Base-by-base conservation (phyloP, 2,888 invertebrate species). In the Pandemis corylana region DNA sequence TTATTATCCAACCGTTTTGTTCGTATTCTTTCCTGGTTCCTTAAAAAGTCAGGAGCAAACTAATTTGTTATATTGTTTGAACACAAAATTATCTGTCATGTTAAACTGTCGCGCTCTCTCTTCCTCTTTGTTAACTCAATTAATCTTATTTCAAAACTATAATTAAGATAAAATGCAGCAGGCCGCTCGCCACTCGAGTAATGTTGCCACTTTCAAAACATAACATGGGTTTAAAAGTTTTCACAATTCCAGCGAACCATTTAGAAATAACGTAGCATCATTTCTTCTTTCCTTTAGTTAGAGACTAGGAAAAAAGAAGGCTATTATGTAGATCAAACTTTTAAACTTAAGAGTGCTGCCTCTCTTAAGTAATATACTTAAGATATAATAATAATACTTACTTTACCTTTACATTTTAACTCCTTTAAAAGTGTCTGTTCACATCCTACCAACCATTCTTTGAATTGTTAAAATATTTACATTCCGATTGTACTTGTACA, bases 151-250 rank as follows among this genome's bases (percentile, higher is more conserved):
- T 61, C 69, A 69, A 74, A 74, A 69, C 61, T 69, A 66, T 74
- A 74, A 70, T 69, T 74, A 74, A 74, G 74, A 74, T 74, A 74
- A 70, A 74, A 69, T 66, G 65, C 80, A 83, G 80, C 86, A 84
- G 82, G 89, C 87, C 79, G 87, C 83, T 86, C 81, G 77, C 72
- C 76, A 77, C 81, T 84, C 84, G 84, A 71, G 77, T 78, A 80
- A 85, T 81, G 80, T 79, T 76, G 81, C 81, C 81, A 86, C 86
- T 89, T 87, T 86, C 84, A 74, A 70, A 69, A 69, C 65, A 64
- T 65, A 41, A 28, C 28, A 59, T 12, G 74, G 65, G 7, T 66
- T 65, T 70, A 66, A 42, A 65, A 61, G 72, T 68, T 62, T 66
- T 42, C 51, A 28, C 13, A 46, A 72, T 68, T 12, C 53, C n/a